Percentiles rank a stretch among this genome's conserved stretches.
Conservation (phyloP, 2,797 vertebrate species). For the Clarias laeviceps region DNA sequence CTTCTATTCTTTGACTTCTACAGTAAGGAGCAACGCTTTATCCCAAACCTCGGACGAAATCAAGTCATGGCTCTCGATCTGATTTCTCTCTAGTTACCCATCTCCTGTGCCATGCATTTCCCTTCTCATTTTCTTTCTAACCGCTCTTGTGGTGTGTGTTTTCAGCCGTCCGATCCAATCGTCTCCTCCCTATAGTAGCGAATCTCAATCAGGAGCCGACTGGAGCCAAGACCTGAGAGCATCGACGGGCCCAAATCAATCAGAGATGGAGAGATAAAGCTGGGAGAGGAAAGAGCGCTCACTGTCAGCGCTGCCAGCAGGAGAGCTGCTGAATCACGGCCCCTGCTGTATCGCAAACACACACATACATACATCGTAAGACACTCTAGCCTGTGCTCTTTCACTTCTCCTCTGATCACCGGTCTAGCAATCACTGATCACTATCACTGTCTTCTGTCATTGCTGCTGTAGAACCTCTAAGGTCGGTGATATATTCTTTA, state of each 20-base stretch:
- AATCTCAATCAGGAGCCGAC: conserved; percentile 50
- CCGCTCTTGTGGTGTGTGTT: conserved; percentile 28
- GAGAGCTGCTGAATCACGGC: conserved; percentile 52
- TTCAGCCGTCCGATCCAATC: conserved; percentile 24
- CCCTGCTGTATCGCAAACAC: conserved; percentile 19
- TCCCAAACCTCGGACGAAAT: conserved; percentile 21
- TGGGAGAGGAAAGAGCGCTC: conserved; percentile 25
- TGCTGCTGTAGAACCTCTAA: conserved; percentile 1
- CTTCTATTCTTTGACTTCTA: conserved; percentile 16
- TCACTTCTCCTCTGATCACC: conserved; percentile 24
- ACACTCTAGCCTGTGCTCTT: neutral
- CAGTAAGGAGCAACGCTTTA: neutral
- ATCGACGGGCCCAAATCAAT: conserved; percentile 52
- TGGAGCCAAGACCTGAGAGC: conserved; percentile 48
- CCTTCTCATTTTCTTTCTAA: conserved; percentile 19
- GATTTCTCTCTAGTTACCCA: conserved; percentile 9
- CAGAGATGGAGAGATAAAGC: conserved; percentile 49
- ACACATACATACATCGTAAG: conserved; percentile 13
- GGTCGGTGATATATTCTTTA: conserved; percentile 6
- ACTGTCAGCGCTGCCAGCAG: conserved; percentile 46
- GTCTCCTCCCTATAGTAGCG: conserved; percentile 23
- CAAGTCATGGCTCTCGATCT: neutral
- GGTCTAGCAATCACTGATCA: conserved; percentile 36
- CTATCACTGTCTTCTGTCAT: conserved; percentile 31
- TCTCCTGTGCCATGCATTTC: conserved; percentile 29